Conservation (phyloP, 1,140 invertebrate genomes). For the Calliopsis andreniformis region DNA sequence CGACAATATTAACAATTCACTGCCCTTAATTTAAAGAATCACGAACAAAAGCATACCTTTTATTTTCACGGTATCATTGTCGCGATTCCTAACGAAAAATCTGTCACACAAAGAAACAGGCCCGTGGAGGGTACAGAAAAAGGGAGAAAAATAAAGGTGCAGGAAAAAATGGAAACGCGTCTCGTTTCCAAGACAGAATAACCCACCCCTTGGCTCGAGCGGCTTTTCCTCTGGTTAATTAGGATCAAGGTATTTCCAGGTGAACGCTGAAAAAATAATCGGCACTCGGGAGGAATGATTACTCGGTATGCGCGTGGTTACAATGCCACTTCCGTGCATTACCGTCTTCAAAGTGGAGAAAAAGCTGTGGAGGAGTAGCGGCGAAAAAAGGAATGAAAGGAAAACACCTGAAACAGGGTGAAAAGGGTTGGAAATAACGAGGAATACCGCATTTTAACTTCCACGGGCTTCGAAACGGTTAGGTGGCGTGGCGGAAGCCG, state of each 20-base stretch:
- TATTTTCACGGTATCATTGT: neutral
- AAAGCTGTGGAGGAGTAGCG: conserved; percentile 10
- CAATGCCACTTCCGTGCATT: conserved; percentile 10
- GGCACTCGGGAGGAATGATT: neutral
- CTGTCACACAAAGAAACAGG: neutral
- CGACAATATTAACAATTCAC: no score
- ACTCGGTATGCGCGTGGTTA: neutral
- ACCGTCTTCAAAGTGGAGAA: conserved; percentile 1
- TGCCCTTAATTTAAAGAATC: neutral
- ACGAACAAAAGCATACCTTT: neutral
- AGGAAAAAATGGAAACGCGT: neutral
- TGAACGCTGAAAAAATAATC: conserved; percentile 17
- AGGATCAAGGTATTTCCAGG: conserved; percentile 6
- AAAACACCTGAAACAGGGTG: conserved; percentile 9
- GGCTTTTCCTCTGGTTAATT: neutral
- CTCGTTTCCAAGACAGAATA: neutral
- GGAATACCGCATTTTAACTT: conserved; percentile 13
- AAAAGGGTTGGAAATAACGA: conserved; percentile 17
- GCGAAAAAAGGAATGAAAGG: conserved; percentile 7
- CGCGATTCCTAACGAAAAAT: neutral
- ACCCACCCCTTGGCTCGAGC: neutral
- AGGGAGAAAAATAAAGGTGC: neutral
- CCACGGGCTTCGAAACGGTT: neutral
- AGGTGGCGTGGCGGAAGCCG: neutral
- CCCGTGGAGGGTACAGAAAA: neutral